phyloP scores from a whole-genome alignment of 2,113 vertebrate species.

The Lontra canadensis region DNA sequence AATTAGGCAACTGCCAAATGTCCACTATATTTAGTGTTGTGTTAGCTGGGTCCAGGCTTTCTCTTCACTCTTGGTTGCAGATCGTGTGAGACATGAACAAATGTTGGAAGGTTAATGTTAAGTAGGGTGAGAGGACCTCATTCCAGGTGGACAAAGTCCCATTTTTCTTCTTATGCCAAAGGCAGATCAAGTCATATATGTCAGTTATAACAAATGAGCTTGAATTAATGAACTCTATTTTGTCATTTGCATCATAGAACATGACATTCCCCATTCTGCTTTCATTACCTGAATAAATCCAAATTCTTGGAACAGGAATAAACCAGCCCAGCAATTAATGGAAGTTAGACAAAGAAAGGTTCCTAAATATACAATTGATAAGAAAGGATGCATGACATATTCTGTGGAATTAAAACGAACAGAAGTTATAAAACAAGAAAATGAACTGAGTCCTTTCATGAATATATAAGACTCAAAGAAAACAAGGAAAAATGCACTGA shows the following conservation, averaged over 20 bases:
- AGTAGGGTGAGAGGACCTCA: neutral
- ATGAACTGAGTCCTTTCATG: constrained; percentile 61
- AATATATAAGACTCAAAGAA: constrained; percentile 37
- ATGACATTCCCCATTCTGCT: neutral
- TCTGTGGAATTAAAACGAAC: constrained; percentile 49
- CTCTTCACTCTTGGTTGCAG: neutral
- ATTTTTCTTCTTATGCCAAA: neutral
- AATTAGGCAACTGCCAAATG: neutral
- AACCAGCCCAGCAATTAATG: neutral
- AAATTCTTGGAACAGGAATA: constrained; percentile 18
- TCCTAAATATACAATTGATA: neutral
- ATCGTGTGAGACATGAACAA: neutral
- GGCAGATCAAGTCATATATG: neutral
- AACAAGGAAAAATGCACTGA: neutral
- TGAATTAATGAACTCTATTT: neutral
- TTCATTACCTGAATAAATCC: neutral
- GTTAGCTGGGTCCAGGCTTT: neutral
- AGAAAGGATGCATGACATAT: constrained; percentile 13
- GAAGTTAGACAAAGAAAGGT: constrained; percentile 53
- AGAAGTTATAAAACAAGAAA: constrained; percentile 70
- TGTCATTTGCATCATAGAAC: neutral
- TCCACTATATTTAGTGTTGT: neutral
- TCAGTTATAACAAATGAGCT: neutral
- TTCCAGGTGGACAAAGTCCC: neutral
- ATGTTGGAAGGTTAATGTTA: neutral